Conservation (phyloP, 2,797 vertebrate species). For the Helostoma temminkii region DNA sequence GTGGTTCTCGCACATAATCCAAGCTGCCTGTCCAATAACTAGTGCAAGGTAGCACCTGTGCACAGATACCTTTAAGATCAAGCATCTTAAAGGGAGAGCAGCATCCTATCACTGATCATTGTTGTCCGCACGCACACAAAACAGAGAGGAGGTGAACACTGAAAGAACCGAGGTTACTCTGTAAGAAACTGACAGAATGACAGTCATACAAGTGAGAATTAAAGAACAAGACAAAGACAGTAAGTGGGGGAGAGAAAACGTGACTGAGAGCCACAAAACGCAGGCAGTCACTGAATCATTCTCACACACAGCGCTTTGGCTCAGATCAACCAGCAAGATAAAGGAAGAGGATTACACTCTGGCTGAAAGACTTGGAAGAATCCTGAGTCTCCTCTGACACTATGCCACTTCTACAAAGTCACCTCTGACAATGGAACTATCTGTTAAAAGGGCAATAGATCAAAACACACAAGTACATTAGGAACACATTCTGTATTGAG, state of each 20-base stretch:
- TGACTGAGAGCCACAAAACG: slow-evolving; percentile 60
- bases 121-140: slow-evolving; percentile 24
- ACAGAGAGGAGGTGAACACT: slow-evolving; percentile 30
- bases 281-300: slow-evolving; percentile 68
- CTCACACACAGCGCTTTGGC: slow-evolving; percentile 73
- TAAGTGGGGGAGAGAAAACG: slow-evolving; percentile 47
- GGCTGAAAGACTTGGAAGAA: slow-evolving; percentile 70
- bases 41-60: slow-evolving; percentile 39
- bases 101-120: slow-evolving; percentile 26
- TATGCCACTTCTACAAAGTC: slow-evolving; percentile 73
- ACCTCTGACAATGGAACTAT: slow-evolving; percentile 66
- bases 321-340: slow-evolving; percentile 77
- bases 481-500: slow-evolving; percentile 5
- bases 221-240: slow-evolving; percentile 34
- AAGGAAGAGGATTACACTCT: slow-evolving; percentile 75
- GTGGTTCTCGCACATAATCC: slow-evolving; percentile 77
- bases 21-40: slow-evolving; percentile 61
- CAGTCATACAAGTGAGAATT: slow-evolving; percentile 47
- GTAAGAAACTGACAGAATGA: slow-evolving; percentile 40
- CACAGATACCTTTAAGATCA: slow-evolving; percentile 40
- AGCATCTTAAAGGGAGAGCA: slow-evolving; percentile 11
- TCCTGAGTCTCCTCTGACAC: slow-evolving; percentile 63
- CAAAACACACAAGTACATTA: slow-evolving; percentile 23
- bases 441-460: slow-evolving; percentile 43
- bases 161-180: slow-evolving; percentile 25